Percentiles rank a stretch among this genome's conserved stretches.
phyloP scores from a whole-genome alignment of 2,113 vertebrate species.

The Ctenodactylus gundi region DNA sequence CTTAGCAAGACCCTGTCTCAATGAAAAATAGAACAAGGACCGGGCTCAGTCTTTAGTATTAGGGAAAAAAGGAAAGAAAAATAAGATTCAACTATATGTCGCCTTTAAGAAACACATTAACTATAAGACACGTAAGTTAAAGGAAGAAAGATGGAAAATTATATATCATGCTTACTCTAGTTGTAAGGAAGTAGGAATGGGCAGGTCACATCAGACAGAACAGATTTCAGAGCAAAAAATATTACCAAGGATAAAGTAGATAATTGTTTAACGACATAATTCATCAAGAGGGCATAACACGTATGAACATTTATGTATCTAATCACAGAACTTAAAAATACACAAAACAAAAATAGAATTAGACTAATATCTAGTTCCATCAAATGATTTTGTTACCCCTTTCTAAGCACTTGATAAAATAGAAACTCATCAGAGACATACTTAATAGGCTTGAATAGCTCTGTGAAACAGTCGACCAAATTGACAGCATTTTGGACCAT shows the following conservation, averaged over 20 bases:
- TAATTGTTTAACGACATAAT: not conserved
- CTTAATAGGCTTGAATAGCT: not conserved
- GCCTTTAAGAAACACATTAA: not conserved
- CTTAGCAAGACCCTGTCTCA: not conserved
- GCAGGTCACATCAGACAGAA: not conserved
- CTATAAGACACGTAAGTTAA: not conserved
- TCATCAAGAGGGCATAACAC: not conserved
- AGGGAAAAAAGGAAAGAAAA: no score
- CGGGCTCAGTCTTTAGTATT: no score
- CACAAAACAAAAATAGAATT: not conserved
- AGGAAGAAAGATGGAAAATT: not conserved
- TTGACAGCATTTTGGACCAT: not conserved
- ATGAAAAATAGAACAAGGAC: not conserved
- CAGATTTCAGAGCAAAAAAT: not conserved
- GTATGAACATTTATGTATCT: not conserved
- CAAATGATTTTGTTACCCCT: not conserved
- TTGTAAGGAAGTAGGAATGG: not conserved
- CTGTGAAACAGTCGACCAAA: not conserved
- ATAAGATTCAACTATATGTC: not conserved
- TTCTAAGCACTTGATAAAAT: not conserved
- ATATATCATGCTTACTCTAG: not conserved
- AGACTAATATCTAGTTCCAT: not conserved
- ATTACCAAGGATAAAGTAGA: not conserved
- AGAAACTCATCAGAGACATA: not conserved
- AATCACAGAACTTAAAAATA: not conserved